phyloP scores from a whole-genome alignment of 23 tunicate genomes.

The Trididemnum clinides region DNA sequence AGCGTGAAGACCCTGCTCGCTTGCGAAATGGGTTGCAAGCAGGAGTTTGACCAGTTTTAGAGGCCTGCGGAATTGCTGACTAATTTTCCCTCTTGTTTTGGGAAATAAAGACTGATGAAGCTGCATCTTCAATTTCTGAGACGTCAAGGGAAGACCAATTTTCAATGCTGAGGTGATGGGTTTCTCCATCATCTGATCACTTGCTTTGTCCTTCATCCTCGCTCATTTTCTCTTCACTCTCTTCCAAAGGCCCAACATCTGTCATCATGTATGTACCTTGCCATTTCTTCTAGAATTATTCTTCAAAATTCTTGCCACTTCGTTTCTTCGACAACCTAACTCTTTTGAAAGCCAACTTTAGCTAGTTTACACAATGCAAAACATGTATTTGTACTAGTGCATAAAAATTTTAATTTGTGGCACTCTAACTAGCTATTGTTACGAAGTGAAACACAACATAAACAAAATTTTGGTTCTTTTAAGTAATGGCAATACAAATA shows the following conservation, averaged over 20 bases:
- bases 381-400: not conserved
- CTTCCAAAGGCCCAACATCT: not conserved
- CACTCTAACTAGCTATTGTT: not conserved
- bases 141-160: not conserved
- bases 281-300: not conserved
- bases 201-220: not conserved
- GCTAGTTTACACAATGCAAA: not conserved
- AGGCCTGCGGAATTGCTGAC: not conserved
- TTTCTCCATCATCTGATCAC: not conserved
- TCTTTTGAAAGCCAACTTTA: not conserved
- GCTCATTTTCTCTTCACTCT: not conserved
- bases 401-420: not conserved
- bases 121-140: not conserved
- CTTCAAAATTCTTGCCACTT: not conserved
- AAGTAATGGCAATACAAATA: not conserved
- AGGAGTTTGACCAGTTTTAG: not conserved
- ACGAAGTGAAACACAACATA: not conserved
- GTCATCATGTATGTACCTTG: slow-evolving; percentile 4
- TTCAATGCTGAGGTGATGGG: not conserved
- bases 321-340: not conserved
- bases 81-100: too few species aligned
- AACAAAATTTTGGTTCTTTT: not conserved
- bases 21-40: slow-evolving; percentile 1
- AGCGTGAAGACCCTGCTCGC: not conserved
- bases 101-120: not conserved